These are phyloP conservation scores for Cylas formicarius DNA, from an alignment of 1,140 invertebrate species.

Conservation along the genomic window DNA sequence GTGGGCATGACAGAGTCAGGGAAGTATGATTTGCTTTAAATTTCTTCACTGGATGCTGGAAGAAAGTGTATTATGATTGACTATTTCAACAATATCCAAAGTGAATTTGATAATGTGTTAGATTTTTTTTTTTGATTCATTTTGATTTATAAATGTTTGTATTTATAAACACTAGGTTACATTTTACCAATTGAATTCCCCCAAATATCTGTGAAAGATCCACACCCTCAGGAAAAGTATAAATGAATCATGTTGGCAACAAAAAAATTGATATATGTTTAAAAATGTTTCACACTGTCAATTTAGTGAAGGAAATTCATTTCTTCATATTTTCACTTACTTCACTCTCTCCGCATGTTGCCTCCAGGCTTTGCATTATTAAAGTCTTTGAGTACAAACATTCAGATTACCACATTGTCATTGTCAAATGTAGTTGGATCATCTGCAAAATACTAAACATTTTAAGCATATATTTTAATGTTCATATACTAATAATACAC, in stretches of 20 bases:
- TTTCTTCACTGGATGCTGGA: slow-evolving; percentile 38
- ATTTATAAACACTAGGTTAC: no score
- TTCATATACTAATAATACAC: not conserved
- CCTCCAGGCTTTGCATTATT: slow-evolving; percentile 56
- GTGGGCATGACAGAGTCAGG: slow-evolving; percentile 31
- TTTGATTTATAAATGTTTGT: no score
- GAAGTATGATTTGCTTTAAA: slow-evolving; percentile 36
- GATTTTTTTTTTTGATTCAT: not conserved
- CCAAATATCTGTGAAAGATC: no score
- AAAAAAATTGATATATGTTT: no score
- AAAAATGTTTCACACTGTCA: no score
- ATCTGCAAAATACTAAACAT: slow-evolving; percentile 10
- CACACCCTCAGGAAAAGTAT: no score
- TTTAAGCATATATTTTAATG: not conserved
- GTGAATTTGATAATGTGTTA: not conserved
- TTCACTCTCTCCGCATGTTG: slow-evolving; percentile 55
- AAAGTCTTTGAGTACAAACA: slow-evolving; percentile 41
- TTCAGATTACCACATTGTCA: slow-evolving; percentile 39
- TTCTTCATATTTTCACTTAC: no score
- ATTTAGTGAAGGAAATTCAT: no score
- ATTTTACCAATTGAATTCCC: no score
- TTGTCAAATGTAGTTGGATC: slow-evolving; percentile 13
- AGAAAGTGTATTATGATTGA: slow-evolving; percentile 4
- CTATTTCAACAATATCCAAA: not conserved
- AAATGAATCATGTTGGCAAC: no score